Base-by-base conservation (phyloP, 2,888 invertebrate genomes). In the Polydrusus tereticollis region DNA sequence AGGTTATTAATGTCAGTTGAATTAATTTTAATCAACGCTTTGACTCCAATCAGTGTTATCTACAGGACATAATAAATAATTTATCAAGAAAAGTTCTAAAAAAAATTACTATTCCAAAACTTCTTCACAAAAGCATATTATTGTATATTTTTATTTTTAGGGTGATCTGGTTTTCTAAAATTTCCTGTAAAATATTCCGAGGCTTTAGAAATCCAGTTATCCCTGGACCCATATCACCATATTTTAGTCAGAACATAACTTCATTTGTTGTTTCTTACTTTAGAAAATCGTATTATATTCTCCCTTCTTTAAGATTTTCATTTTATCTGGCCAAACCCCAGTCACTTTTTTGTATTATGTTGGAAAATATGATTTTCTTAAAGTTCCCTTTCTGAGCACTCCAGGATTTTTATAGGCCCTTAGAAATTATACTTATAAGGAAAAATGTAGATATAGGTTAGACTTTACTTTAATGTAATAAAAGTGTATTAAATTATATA, bases 211-310 rank as follows among this genome's bases (percentile, higher is more conserved):
- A 55, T 55, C 52, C 52, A 55, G 41, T 65, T 65, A 65, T 66
- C 41, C 57, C 43, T 23, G 52, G 43, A 41, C 59, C 58, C 45
- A 58, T 57, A 67, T 67, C 45, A 43, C 23, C 58, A 21, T 47
- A 67, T 59, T 58, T 67, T 59, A 59, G 45, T 59, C 26, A 67
- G 45, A 59, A 47, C 59, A 36, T 67, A 67, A 67, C 67, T 58
- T 67, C 58, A 45, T 67, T 67, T 67, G 58, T 45, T 58, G 67
- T 67, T 67, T 67, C 59, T 45, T 59, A 58, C 67, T 59, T 47
- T 67, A 45, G 43, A 38, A 45, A 67, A 67, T 59, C 36, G 47
- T 29, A 59, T 67, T 67, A 67, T 36, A 29, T 50, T 64, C 52
- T 55, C 52, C 29, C 52, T 29, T 29, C 18, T 55, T 55, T 55